Evolutionary conservation across 2,113 vertebrate genomes (phyloP), one percentile per base, ranked within the genome.

Genomic region (Fregata magnificens): DNA sequence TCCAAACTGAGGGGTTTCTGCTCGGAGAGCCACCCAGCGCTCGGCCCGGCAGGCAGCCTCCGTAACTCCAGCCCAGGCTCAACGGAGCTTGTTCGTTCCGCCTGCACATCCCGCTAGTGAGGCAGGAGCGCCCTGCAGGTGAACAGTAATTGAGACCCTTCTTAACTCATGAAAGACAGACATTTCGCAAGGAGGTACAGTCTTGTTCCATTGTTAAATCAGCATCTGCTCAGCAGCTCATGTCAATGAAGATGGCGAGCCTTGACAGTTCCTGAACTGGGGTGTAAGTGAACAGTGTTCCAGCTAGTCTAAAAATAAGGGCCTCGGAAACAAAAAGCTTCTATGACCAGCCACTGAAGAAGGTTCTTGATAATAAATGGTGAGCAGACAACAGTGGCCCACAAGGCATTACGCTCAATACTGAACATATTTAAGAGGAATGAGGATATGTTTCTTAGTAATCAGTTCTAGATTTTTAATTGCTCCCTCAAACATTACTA

Each of bases 161-260:
- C 32, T n/a, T 2, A 5, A 17, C 25, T 19, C 17, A 0, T 0
- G 24, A 7, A n/a, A 20, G 12, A 32, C 32, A 29, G 7, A 3
- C 6, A 2, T 17, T 59, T 24, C 36, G 42, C 59, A 24, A 28
- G 53, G 38, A 52, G 29, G 2, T 6, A 7, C 1, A 1, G 62
- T 2, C 34, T 7, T 4, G n/a, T n/a, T 32, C 47, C 40, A 0
- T 4, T 38, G 18, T 17, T 10, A 25, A 34, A 61, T 11, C 29
- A 2, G 26, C 3, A 6, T 8, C 70, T 11, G 74, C 42, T 34
- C 63, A 9, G 50, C 82, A 29, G 40, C 29, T 81, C 14, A 1
- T 1, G 20, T 11, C 45, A 10, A 5, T 10, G 78, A 24, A 19
- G 36, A 24, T 1, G 72, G 21, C 3, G 18, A 92, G 36, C 45